Conservation (phyloP, 2,888 invertebrate genomes). For the Aradus depressus region DNA sequence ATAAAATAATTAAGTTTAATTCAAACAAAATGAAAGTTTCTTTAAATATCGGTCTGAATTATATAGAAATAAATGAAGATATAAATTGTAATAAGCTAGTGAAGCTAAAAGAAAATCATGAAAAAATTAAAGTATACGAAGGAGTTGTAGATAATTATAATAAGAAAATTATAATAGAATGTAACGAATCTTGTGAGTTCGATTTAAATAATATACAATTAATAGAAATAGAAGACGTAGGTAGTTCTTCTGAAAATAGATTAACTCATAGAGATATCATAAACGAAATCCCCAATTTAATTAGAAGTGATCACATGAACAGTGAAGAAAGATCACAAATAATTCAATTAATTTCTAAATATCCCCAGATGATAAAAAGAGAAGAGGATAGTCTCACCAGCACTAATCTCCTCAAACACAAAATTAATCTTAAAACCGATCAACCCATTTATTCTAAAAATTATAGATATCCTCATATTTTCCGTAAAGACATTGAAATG, state of each 20-base stretch:
- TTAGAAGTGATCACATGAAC: slow-evolving; percentile 16
- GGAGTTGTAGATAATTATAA: too few relatives aligned
- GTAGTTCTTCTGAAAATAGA: not conserved
- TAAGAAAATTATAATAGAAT: too few relatives aligned
- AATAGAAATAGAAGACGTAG: not conserved
- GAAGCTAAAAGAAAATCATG: too few relatives aligned
- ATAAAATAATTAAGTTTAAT: too few relatives aligned
- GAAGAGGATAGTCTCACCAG: slow-evolving; percentile 9
- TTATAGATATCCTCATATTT: slow-evolving; percentile 21
- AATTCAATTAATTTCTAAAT: slow-evolving; percentile 5
- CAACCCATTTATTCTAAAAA: slow-evolving; percentile 18
- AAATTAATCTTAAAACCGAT: slow-evolving; percentile 17
- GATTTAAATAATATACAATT: too few relatives aligned
- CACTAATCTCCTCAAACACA: slow-evolving; percentile 17
- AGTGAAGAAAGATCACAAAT: slow-evolving; percentile 7
- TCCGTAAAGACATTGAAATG: slow-evolving; percentile 10
- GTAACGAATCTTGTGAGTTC: too few relatives aligned
- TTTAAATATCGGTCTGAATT: too few relatives aligned
- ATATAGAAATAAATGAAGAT: too few relatives aligned
- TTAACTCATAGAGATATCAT: not conserved
- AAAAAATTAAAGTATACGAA: too few relatives aligned
- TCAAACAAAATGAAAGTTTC: too few relatives aligned
- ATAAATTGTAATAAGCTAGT: too few relatives aligned
- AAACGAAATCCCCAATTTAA: not conserved
- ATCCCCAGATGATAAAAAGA: slow-evolving; percentile 16